Evolutionary conservation across 2,797 vertebrate genomes (phyloP), one percentile per base, ranked within the genome.

Genomic region (Paguma larvata): DNA sequence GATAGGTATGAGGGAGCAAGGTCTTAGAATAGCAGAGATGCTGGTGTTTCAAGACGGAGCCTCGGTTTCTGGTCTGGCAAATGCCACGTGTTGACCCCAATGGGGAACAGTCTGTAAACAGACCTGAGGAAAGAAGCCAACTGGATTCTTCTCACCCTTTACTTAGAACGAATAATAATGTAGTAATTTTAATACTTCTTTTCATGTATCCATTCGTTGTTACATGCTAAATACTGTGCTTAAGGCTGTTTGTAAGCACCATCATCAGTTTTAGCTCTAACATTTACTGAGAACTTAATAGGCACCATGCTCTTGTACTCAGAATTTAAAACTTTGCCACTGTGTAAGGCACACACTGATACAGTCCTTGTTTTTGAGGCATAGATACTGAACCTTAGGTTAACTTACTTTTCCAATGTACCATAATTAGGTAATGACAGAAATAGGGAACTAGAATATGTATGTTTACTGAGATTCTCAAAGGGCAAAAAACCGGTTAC

Each of bases 1-100:
- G 44, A 0, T 68, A 85, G 85, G 27, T 83, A 12, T 25, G 48
- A 53, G 46, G 46, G 75, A 97, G 53, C 56, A 91, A 85, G 77
- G 84, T 73, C 80, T 70, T 3, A 1, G 56, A 38, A 34, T 2
- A 63, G n/a, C 0, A 4, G 44, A 34, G 30, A 38, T 73, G 77
- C 87, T 79, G 77, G 41, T 0, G 9, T 92, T 97, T 95, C 25
- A 59, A 95, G 87, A 68, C 30, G 19, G 80, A 96, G 34, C 44
- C 34, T 87, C 65, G 2, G 21, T n/a, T 80, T 87, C 44, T 56
- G 67, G n/a, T 65, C 70, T 93, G 86, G 77, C n/a, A 63, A 68
- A 51, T 41, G 30, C 56, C 65, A 34, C 4, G 2, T 51, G 32
- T 79, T 51, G 53, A 59, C 62, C 41, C 79, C 32, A n/a, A 18